A percentile compares a stretch with the other conserved stretches of the same genome.
phyloP scores from a whole-genome alignment of 1,140 invertebrate species.

The Temnothorax longispinosus region DNA sequence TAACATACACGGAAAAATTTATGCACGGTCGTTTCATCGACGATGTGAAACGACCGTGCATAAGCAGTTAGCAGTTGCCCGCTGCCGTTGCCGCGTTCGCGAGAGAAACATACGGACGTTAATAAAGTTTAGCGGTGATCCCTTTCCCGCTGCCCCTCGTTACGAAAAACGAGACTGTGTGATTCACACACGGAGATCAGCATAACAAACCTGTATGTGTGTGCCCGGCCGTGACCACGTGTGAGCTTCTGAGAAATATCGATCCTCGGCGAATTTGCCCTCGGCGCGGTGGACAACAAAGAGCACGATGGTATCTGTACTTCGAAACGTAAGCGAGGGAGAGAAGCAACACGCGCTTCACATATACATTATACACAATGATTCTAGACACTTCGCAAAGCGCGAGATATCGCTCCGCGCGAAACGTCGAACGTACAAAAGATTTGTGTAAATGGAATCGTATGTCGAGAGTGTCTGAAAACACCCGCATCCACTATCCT shows the following conservation, averaged over 20 bases:
- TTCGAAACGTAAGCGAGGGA: not conserved
- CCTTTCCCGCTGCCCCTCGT: not conserved
- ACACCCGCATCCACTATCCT: not conserved
- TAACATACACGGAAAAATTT: constrained; percentile 26
- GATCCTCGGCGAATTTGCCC: not conserved
- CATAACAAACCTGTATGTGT: not conserved
- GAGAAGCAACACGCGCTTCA: not conserved
- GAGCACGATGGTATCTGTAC: not conserved
- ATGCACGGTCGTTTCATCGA: constrained; percentile 18
- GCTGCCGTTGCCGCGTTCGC: not conserved
- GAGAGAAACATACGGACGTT: not conserved
- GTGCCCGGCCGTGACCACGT: not conserved
- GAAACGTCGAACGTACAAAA: not conserved
- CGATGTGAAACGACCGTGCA: no score
- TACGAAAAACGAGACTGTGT: not conserved
- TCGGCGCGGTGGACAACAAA: constrained; percentile 1
- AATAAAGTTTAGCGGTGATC: constrained; percentile 31
- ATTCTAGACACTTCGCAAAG: not conserved
- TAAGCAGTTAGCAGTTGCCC: not conserved
- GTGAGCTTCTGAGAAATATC: constrained; percentile 29
- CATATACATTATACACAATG: not conserved
- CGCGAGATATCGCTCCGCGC: not conserved
- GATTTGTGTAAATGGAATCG: not conserved
- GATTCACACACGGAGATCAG: not conserved
- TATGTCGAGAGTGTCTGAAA: no score